Conservation (phyloP, 2,113 vertebrate genomes). For the Strix aluco region DNA sequence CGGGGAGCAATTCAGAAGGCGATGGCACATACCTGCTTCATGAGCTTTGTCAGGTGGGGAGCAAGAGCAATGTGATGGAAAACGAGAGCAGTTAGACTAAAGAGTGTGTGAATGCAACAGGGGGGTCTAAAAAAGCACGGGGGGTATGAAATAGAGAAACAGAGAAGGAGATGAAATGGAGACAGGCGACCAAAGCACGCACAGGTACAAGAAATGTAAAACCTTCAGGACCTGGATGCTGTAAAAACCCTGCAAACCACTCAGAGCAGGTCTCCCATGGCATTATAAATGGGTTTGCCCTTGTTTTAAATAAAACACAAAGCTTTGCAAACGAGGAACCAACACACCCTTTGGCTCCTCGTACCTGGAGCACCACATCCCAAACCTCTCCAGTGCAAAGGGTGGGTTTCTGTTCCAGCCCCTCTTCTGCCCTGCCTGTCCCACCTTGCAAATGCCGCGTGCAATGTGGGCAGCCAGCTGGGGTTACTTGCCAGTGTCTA, state of each 20-base stretch:
- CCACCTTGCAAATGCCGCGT: background rate
- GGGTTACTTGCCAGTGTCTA: background rate
- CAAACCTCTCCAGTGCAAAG: background rate
- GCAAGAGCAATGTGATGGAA: background rate
- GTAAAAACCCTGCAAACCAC: background rate
- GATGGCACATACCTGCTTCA: slow-evolving; percentile 81
- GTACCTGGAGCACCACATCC: background rate
- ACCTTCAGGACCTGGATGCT: background rate
- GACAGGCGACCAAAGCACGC: background rate
- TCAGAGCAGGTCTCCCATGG: background rate
- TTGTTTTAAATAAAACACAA: background rate
- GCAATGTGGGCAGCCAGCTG: background rate
- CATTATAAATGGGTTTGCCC: background rate
- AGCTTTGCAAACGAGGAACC: slow-evolving; percentile 43
- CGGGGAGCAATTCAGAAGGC: background rate
- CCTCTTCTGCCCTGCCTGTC: background rate
- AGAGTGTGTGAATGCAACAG: background rate
- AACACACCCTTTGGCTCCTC: slow-evolving; percentile 10
- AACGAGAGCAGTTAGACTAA: background rate
- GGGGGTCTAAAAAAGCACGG: background rate
- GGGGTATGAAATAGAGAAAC: background rate
- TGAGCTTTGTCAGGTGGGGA: slow-evolving; percentile 49
- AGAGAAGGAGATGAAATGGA: background rate
- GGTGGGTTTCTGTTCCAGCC: slow-evolving; percentile 5
- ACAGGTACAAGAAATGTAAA: slow-evolving; percentile 23